Base-by-base conservation (phyloP, 1,140 invertebrate species). In the Pantala flavescens region DNA sequence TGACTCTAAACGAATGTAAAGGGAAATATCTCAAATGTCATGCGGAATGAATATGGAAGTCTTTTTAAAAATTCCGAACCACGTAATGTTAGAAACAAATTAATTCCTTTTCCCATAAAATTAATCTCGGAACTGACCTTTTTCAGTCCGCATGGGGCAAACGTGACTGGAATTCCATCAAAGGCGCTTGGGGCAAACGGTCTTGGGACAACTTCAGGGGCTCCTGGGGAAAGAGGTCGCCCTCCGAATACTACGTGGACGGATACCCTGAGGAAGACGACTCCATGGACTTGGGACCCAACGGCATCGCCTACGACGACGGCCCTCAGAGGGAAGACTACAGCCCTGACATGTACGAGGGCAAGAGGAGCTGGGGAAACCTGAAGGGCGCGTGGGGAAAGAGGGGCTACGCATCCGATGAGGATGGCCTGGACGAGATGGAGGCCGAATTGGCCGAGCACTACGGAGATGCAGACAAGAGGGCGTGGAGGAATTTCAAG, bases 381-480 rank as follows among this genome's bases (percentile, higher is more conserved):
- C 70, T 77, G 21, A 24, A 55, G 23, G 75, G 75, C 0, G 70
- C 75, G 7, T 77, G 77, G 77, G 75, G 75, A n/a, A 75, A 75
- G 43, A 73, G 74, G 42, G 74, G 21, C 2, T 76, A 75, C 12
- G 49, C 49, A 3, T 16, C 49, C 3, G 75, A 74, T n/a, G 24
- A n/a, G 10, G 72, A 49, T 43, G 72, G 24, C 1, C 5, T 21
- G 49, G 49, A 16, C 12, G 49, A 21, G 49, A 36, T 36, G 28
- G 28, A 36, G 28, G 28, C 28, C 28, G 72, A 73, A 19, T 19
- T 21, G 49, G 49, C 49, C 2, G 49, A 21, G 49, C 16, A 63
- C 49, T 16, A 63, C 49, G 74, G 63, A 24, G 74, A 74, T 24
- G 49, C 71, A 3, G 49, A 55, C 24, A 75, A 75, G 43, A 73